Base-by-base conservation (phyloP, 1,140 invertebrate species). In the Prorops nasuta region DNA sequence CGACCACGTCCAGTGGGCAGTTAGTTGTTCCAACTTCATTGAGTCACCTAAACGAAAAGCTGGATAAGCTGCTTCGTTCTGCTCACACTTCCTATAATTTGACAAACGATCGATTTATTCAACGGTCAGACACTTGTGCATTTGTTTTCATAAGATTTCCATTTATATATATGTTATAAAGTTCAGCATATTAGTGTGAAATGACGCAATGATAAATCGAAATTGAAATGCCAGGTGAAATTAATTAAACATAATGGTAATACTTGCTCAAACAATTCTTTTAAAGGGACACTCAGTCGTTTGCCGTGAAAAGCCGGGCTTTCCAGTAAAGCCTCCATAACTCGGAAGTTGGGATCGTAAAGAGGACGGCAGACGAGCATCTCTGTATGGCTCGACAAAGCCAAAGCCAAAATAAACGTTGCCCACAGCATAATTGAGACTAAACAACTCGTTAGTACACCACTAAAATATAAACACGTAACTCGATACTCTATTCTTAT, bases 11-110 rank as follows among this genome's bases (percentile, higher is more conserved):
- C 83, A 81, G 61, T 84, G 79, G 43, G 83, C 78, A 24, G 80
- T 74, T 32, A 80, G 67, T 60, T 80, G 73, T 41, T 86, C 85
- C 28, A 87, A 73, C 66, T 88, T 84, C 42, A 84, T 69, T 49
- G 84, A 76, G 61, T 78, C 81, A 54, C 85, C 80, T 49, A 90
- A 72, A 65, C 85, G 81, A 66, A 89, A 88, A n/a, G 86, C 83
- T 36, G 80, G 73, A 77, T 89, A 90, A 22, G 82, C 81, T 49
- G 87, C 77, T 55, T 83, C 78, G 63, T 89, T 86, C 56, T 81
- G 71, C 67, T 84, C 79, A 66, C 88, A 90, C 58, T 84, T 83
- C 60, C 87, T 89, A 61, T 34, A 46, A 18, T n/a, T n/a, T n/a
- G n/a, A n/a, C n/a, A n/a, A n/a, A n/a, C n/a, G n/a, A n/a, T n/a